phyloP scores from a whole-genome alignment of 2,888 invertebrate genomes.

The Abrostola triplasia region DNA sequence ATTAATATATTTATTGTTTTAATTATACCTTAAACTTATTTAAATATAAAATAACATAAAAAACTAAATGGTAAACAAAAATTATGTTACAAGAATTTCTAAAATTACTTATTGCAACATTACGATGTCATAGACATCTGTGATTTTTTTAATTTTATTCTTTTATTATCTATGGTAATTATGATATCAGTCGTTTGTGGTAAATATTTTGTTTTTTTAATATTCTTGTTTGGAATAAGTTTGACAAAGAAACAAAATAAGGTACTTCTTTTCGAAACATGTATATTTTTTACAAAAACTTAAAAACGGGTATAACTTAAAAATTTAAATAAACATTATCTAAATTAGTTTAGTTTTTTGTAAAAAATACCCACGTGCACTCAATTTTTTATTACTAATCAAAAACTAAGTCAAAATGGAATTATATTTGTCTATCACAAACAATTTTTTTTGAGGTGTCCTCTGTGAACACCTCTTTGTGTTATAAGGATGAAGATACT shows the following conservation, averaged over 20 bases:
- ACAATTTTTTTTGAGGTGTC: conserved; percentile 35
- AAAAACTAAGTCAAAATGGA: conserved; percentile 82
- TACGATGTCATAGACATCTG: conserved; percentile 73
- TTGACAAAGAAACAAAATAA: conserved; percentile 40
- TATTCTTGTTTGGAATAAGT: conserved; percentile 40
- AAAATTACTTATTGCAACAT: conserved; percentile 81
- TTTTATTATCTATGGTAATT: conserved; percentile 59
- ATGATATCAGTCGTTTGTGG: conserved; percentile 72
- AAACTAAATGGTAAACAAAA: conserved; percentile 50
- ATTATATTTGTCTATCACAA: conserved; percentile 82
- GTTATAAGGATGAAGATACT: too few species aligned
- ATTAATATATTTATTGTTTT: background rate
- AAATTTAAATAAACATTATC: conserved; percentile 13
- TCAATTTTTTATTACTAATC: conserved; percentile 59
- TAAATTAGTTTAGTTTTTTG: background rate
- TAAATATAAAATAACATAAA: conserved; percentile 38
- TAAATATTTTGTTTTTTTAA: conserved; percentile 51
- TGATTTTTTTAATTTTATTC: conserved; percentile 54
- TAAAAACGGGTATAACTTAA: conserved; percentile 21
- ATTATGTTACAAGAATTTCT: conserved; percentile 73
- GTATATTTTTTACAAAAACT: conserved; percentile 31
- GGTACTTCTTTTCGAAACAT: conserved; percentile 15
- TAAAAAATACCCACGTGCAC: conserved; percentile 19
- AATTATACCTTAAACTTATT: conserved; percentile 32
- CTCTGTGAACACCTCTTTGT: background rate